phyloP scores from a whole-genome alignment of 64 coral and sea anemone genomes.

The Stylophora pistillata region DNA sequence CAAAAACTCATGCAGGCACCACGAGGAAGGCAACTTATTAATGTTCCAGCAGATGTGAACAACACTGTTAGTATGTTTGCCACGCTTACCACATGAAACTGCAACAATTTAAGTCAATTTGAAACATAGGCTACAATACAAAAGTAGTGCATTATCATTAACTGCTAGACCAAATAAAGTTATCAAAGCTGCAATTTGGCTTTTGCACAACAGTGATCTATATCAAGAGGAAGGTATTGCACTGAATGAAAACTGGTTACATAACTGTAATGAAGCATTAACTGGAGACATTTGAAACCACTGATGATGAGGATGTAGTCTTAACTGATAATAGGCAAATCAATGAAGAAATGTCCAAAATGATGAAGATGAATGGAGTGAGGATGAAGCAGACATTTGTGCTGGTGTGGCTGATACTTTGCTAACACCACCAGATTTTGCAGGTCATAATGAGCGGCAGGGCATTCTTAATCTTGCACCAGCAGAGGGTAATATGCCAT shows the following conservation, averaged over 20 bases:
- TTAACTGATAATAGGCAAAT: too few relatives aligned
- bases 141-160: constrained; percentile 9
- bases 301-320: background rate
- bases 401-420: constrained; percentile 65
- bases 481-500: constrained; percentile 34
- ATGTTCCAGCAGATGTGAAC: constrained; percentile 27
- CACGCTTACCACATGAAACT: background rate
- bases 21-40: constrained; percentile 30
- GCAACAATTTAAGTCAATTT: constrained; percentile 11
- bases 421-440: constrained; percentile 64
- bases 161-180: constrained; percentile 17
- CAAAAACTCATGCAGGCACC: constrained; percentile 31
- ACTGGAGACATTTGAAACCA: background rate
- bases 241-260: background rate
- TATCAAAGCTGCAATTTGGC: background rate
- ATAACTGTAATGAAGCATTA: too few relatives aligned
- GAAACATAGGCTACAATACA: constrained; percentile 22
- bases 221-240: constrained; percentile 11
- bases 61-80: constrained; percentile 17
- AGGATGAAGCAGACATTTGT: background rate
- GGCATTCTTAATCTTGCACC: constrained; percentile 46
- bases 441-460: constrained; percentile 51
- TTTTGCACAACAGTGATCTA: background rate
- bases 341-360: too few relatives aligned
- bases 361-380: too few relatives aligned